Base-by-base conservation (phyloP, 2,888 invertebrate genomes). In the Strigamia transsilvanica region DNA sequence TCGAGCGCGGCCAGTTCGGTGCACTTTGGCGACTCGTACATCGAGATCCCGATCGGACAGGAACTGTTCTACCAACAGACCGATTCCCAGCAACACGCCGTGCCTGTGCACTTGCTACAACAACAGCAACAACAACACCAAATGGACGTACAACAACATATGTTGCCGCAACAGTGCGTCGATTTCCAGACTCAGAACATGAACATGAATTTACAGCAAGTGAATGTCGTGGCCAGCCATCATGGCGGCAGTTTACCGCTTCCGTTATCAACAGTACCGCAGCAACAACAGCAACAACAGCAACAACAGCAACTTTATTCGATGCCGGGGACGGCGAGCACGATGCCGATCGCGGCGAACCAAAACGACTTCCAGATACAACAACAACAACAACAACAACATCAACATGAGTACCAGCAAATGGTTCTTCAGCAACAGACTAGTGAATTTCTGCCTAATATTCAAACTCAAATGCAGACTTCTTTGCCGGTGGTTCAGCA, bases 51-150 rank as follows among this genome's bases (percentile, higher is more conserved):
- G 5, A 81, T 81, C 12, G 38, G 81, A n/a, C 81, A 81, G 73
- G 81, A 81, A 51, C 23, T 81, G 81, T 66, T 77, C 18, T 81
- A 81, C n/a, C 90, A 90, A 83, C 85, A 89, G 41, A 88, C 87
- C 79, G 90, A 90, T 85, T 90, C 90, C 85, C 90, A 90, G 85
- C 89, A 90, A 86, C 90, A 90, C 27, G 23, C 42, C 9, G 27
- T 46, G 27, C 80, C 56, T 12, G 80, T 61, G 27, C 80, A 80
- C 21, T 10, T 41, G 23, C 10, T 61, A 27, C 80, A 80, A n/a
- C 81, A 81, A 34, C 56, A 61, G 2, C 61, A 80, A 56, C 80
- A 61, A 27, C 61, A 23, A 18, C 80, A 80, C 79, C 83, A 83
- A 38, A 38, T 38, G 38, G 38, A 38, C 38, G 38, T 38, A 4